Evolutionary conservation across 2,113 vertebrate genomes (phyloP), one percentile per base, ranked within the genome.

Genomic region (Antechinus stuartii): DNA sequence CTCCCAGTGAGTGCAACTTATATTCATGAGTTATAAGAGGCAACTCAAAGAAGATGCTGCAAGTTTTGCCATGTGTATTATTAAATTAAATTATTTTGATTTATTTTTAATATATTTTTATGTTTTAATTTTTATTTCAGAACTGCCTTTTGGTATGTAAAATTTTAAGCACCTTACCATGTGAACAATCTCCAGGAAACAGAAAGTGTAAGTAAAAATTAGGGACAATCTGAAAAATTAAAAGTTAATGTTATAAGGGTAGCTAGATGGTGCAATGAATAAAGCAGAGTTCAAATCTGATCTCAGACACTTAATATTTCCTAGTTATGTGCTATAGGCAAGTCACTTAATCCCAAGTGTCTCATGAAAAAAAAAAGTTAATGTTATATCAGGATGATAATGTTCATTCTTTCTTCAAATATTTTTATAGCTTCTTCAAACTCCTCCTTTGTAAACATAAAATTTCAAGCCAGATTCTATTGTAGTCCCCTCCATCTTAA

Each of bases 401-500:
- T 30, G 61, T 6, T n/a, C 68, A 76, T n/a, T n/a, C 35, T n/a
- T 76, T 14, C 68, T 76, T 76, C 68, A n/a, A 76, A 76, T 76
- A 76, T 76, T 76, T 27, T 76, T 76, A 22, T 19, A 76, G 14
- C 68, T 19, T n/a, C 16, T 61, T n/a, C 6, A n/a, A 76, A 76
- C 35, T n/a, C 68, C 16, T 61, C 10, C 57, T 61, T 61, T 61
- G 57, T 12, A 61, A 30, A 61, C 57, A 30, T 30, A 9, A 61
- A 61, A 61, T 61, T 30, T 61, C 27, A 61, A 61, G 27, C 2
- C 27, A 61, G 5, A n/a, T n/a, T 76, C 68, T 76, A n/a, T 0
- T 16, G 4, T 68, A 68, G 11, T 2, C 27, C 99, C 99, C 99
- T 99, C 99, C 2, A 99, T 99, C 97, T 99, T 99, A 97, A 99